Conservation (phyloP, 1,140 invertebrate genomes). For the Aphis craccivora region DNA sequence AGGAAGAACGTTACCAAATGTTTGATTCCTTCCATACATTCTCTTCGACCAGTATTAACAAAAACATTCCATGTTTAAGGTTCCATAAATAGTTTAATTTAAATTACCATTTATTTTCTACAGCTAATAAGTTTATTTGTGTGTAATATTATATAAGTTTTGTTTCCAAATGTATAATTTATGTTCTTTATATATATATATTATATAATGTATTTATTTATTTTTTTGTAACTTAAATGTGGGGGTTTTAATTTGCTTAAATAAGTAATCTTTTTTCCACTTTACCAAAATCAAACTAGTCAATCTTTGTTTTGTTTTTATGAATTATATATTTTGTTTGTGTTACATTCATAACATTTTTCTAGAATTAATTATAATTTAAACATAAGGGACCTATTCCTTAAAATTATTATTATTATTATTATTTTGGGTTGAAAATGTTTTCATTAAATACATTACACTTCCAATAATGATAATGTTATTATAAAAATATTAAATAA, state of each 20-base stretch:
- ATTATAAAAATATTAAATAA: neutral
- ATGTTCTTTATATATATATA: conserved; percentile 5
- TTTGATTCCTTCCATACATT: neutral
- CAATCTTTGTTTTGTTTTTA: conserved; percentile 56
- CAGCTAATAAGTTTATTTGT: neutral
- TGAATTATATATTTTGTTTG: conserved; percentile 54
- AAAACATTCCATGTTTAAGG: conserved; percentile 49
- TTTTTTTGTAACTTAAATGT: conserved; percentile 15
- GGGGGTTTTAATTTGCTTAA: conserved; percentile 15
- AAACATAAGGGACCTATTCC: neutral
- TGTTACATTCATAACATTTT: conserved; percentile 36
- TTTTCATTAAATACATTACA: conserved; percentile 1
- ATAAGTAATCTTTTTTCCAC: conserved; percentile 42
- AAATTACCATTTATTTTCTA: conserved; percentile 36
- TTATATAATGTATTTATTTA: conserved; percentile 10
- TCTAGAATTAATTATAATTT: conserved; percentile 24
- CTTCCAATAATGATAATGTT: neutral
- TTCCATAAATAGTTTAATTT: conserved; percentile 52
- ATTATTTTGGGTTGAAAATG: conserved; percentile 18
- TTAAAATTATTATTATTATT: conserved; percentile 10
- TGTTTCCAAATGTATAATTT: conserved; percentile 34
- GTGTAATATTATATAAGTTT: conserved; percentile 23
- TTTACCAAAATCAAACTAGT: conserved; percentile 57
- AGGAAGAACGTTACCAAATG: conserved; percentile 40
- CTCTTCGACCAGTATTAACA: conserved; percentile 50